Evolutionary conservation across 2,888 invertebrate genomes (phyloP).

Genomic region (Pristionchus exspectatus): DNA sequence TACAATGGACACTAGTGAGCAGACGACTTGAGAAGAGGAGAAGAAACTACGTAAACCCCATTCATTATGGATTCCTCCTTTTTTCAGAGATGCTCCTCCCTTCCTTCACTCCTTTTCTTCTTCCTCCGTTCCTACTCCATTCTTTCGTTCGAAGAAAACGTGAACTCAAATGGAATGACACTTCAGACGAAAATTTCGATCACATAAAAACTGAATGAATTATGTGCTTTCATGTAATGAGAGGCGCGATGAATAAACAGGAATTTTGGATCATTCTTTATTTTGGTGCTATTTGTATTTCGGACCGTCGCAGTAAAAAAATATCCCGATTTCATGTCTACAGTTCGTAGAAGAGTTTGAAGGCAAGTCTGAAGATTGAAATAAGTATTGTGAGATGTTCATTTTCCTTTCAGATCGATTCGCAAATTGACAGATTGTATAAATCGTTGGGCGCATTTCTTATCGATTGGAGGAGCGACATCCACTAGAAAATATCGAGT

Average conservation of each 20-base stretch:
- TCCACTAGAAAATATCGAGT: too few relatives aligned
- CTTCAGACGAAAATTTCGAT: neutral
- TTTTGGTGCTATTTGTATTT: neutral
- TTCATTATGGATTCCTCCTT: conserved; percentile 40
- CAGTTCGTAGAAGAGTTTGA: too few relatives aligned
- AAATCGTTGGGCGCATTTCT: too few relatives aligned
- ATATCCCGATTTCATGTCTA: too few relatives aligned
- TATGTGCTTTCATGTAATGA: neutral
- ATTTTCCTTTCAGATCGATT: too few relatives aligned
- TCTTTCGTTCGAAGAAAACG: conserved; percentile 6
- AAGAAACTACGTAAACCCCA: conserved; percentile 32
- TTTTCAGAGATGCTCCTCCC: conserved; percentile 41
- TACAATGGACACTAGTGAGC: conserved; percentile 4
- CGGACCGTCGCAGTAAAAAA: too few relatives aligned
- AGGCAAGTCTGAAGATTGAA: too few relatives aligned
- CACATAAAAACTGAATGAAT: neutral
- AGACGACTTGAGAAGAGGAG: neutral
- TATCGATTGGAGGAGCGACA: too few relatives aligned
- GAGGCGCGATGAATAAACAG: neutral
- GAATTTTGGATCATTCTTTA: neutral
- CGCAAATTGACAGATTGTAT: too few relatives aligned
- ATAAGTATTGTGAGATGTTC: too few relatives aligned
- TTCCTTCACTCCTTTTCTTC: neutral
- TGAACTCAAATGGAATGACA: neutral
- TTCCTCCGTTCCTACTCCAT: neutral